Conservation (phyloP, 2,113 vertebrate genomes). For the Brachionichthys hirsutus region DNA sequence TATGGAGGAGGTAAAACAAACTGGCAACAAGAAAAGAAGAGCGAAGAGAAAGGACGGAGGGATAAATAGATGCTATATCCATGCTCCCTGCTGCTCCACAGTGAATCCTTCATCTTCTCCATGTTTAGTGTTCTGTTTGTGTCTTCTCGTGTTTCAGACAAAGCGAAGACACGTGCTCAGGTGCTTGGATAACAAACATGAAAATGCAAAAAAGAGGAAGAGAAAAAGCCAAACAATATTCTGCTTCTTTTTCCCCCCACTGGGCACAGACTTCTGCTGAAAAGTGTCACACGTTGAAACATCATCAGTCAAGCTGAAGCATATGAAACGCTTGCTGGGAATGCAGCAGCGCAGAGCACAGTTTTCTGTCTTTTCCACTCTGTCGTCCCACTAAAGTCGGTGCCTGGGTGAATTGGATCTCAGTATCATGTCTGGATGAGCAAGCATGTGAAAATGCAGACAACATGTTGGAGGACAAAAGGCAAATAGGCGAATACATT, state of each 20-base stretch:
- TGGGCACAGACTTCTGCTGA: neutral
- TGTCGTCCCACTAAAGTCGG: neutral
- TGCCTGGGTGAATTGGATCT: neutral
- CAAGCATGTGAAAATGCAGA: neutral
- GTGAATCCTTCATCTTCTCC: too few species aligned
- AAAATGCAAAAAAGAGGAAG: neutral
- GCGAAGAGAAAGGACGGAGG: conserved; percentile 7
- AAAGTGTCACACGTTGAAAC: neutral
- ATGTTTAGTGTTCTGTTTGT: conserved; percentile 10
- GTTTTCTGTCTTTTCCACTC: conserved; percentile 2
- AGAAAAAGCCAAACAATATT: neutral
- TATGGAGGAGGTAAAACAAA: conserved; percentile 31
- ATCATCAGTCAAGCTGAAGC: conserved; percentile 14
- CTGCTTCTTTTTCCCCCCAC: neutral
- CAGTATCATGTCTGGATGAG: neutral
- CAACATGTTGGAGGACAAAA: conserved; percentile 9
- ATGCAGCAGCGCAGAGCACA: neutral
- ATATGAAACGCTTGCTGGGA: conserved; percentile 1
- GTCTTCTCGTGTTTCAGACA: conserved; percentile 1
- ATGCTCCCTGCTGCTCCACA: conserved; percentile 15
- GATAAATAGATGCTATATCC: conserved; percentile 22
- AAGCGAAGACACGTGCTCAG: neutral
- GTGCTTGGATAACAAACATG: neutral
- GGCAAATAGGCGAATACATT: neutral
- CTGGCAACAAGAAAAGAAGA: conserved; percentile 32